These are phyloP conservation scores for Pissodes strobi DNA, from an alignment of 1,140 invertebrate genomes.

Conservation along the genomic window DNA sequence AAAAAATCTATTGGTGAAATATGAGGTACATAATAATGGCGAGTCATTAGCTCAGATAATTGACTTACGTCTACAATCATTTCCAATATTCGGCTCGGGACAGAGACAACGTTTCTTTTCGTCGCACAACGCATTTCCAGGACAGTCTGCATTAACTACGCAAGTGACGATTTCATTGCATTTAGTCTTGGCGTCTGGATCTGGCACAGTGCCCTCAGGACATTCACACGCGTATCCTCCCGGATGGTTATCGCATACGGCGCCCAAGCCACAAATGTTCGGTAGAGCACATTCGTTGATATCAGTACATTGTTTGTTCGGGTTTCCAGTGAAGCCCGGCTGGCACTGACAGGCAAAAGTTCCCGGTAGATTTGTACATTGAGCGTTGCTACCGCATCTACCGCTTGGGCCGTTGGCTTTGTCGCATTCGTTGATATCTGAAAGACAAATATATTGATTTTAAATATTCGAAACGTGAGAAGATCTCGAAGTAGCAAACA, in stretches of 20 bases:
- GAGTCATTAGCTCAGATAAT: background rate
- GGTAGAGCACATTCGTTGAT: slow-evolving; percentile 78
- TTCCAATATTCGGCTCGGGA: slow-evolving; percentile 87
- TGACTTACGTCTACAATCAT: slow-evolving; percentile 84
- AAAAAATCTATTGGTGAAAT: background rate
- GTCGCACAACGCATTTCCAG: slow-evolving; percentile 87
- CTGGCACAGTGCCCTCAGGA: slow-evolving; percentile 77
- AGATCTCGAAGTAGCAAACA: too few relatives aligned
- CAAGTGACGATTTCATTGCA: slow-evolving; percentile 83
- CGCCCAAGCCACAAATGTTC: slow-evolving; percentile 75
- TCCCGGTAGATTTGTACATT: slow-evolving; percentile 82
- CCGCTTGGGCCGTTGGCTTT: slow-evolving; percentile 73
- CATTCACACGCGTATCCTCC: slow-evolving; percentile 81
- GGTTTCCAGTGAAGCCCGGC: slow-evolving; percentile 78
- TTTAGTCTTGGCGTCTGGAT: slow-evolving; percentile 77
- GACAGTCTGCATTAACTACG: slow-evolving; percentile 75
- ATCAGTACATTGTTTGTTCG: slow-evolving; percentile 76
- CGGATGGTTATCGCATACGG: slow-evolving; percentile 76
- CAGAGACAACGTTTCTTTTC: slow-evolving; percentile 77
- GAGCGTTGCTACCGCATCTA: slow-evolving; percentile 80
- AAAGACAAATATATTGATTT: too few relatives aligned
- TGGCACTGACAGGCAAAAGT: slow-evolving; percentile 79
- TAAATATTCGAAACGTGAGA: too few relatives aligned
- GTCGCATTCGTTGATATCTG: slow-evolving; percentile 95
- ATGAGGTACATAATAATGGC: background rate